Evolutionary conservation across 1,140 invertebrate genomes (phyloP).

Genomic region (Bombus difficillimus): DNA sequence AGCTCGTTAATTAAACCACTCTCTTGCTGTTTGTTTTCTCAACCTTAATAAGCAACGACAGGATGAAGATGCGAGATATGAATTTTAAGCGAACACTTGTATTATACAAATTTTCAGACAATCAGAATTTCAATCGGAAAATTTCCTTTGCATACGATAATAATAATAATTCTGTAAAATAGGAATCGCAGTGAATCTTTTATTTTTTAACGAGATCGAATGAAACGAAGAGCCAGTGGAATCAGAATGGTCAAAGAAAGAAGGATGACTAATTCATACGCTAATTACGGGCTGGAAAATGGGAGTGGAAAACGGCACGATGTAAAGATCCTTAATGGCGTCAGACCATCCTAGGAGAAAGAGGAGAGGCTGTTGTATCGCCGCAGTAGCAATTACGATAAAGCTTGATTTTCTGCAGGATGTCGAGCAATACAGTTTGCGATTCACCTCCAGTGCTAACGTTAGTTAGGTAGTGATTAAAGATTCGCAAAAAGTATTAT

Average conservation of each 20-base stretch:
- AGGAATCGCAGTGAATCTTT: neutral
- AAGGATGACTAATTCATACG: constrained; percentile 52
- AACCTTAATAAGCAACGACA: neutral
- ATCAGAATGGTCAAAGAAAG: neutral
- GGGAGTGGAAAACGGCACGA: constrained; percentile 48
- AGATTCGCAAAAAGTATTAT: neutral
- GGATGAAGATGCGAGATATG: neutral
- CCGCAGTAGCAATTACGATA: constrained; percentile 57
- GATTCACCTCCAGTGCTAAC: neutral
- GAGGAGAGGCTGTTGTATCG: constrained; percentile 35
- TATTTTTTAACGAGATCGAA: neutral
- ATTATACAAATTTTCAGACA: neutral
- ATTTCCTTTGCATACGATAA: neutral
- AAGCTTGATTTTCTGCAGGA: constrained; percentile 59
- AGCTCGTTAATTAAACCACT: constrained; percentile 3
- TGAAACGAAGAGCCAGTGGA: no score
- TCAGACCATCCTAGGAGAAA: neutral
- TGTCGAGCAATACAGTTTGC: constrained; percentile 24
- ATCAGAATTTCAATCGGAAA: neutral
- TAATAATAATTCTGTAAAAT: neutral
- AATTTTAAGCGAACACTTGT: neutral
- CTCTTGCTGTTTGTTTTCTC: neutral
- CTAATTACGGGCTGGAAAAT: constrained; percentile 61
- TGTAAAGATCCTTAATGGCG: constrained; percentile 59
- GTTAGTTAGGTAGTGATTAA: neutral